These are phyloP conservation scores for Plagodis pulveraria DNA, from an alignment of 2,888 invertebrate genomes.

Conservation along the genomic window DNA sequence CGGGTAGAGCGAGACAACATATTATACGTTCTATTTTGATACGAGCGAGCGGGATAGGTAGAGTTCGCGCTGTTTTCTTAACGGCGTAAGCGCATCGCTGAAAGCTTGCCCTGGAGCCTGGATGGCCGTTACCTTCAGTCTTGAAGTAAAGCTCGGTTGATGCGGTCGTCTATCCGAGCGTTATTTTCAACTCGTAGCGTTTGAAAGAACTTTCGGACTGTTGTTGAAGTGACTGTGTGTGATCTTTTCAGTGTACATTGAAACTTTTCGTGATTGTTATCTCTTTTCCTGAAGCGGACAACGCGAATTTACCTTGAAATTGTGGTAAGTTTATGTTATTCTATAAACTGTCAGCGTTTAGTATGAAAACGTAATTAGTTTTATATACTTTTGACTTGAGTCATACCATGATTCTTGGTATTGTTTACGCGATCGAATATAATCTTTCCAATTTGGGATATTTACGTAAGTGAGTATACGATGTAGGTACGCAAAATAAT, in stretches of 20 bases:
- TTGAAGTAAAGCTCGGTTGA: constrained; percentile 63
- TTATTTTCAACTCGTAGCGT: constrained; percentile 45
- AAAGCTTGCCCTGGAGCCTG: constrained; percentile 58
- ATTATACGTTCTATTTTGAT: constrained; percentile 14
- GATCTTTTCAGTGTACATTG: constrained; percentile 37
- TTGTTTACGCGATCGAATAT: constrained; percentile 47
- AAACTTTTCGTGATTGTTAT: constrained; percentile 48
- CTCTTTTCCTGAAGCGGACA: constrained; percentile 45
- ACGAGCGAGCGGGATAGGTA: constrained; percentile 53
- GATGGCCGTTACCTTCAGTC: constrained; percentile 60
- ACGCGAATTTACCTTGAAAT: constrained; percentile 56
- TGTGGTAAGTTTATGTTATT: constrained; percentile 80
- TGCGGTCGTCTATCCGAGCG: constrained; percentile 49
- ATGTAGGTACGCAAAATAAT: too few relatives aligned
- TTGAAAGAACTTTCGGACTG: constrained; percentile 53
- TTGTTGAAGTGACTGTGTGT: constrained; percentile 61
- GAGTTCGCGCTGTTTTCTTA: constrained; percentile 37
- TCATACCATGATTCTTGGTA: constrained; percentile 59
- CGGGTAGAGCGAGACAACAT: constrained; percentile 50
- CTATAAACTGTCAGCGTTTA: constrained; percentile 74
- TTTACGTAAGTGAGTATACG: too few relatives aligned
- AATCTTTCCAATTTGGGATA: constrained; percentile 1
- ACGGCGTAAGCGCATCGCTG: constrained; percentile 73
- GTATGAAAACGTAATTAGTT: constrained; percentile 78
- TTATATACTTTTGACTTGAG: constrained; percentile 62